phyloP scores from a whole-genome alignment of 1,140 invertebrate genomes.

The Drosophila suzukii region DNA sequence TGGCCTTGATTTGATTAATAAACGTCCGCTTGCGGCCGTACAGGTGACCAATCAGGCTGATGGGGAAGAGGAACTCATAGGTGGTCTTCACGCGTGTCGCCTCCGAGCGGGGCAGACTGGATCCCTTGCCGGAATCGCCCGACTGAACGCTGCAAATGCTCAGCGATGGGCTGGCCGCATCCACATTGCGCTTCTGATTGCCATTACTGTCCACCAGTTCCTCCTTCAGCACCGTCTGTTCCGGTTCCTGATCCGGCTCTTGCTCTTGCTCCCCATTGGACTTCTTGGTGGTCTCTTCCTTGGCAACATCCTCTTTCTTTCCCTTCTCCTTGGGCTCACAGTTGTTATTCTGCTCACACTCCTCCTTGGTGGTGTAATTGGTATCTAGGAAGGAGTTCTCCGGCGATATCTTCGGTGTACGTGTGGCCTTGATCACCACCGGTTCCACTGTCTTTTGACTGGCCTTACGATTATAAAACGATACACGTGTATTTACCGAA shows the following conservation, averaged over 20 bases:
- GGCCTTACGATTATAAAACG: constrained; percentile 64
- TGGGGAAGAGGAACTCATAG: constrained; percentile 93
- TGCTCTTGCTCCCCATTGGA: neutral
- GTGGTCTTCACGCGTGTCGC: constrained; percentile 69
- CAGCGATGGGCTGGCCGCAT: constrained; percentile 79
- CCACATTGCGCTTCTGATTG: constrained; percentile 75
- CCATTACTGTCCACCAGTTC: constrained; percentile 41
- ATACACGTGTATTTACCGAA: constrained; percentile 64
- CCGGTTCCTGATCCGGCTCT: neutral
- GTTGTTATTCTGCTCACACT: constrained; percentile 78
- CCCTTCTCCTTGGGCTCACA: constrained; percentile 47
- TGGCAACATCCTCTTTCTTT: neutral
- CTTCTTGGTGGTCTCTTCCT: constrained; percentile 6
- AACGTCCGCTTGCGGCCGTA: constrained; percentile 94
- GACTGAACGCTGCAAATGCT: constrained; percentile 83
- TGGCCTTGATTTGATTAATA: constrained; percentile 91
- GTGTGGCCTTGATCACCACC: constrained; percentile 78
- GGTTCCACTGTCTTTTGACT: constrained; percentile 68
- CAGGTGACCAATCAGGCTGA: constrained; percentile 92
- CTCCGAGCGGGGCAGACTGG: constrained; percentile 80
- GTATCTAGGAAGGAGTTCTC: constrained; percentile 83
- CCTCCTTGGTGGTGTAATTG: constrained; percentile 68
- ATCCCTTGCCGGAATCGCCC: constrained; percentile 82
- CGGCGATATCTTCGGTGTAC: constrained; percentile 82
- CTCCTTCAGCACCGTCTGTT: constrained; percentile 16